Evolutionary conservation across 1,140 invertebrate species (phyloP).

Genomic region (Cotesia chilonis): DNA sequence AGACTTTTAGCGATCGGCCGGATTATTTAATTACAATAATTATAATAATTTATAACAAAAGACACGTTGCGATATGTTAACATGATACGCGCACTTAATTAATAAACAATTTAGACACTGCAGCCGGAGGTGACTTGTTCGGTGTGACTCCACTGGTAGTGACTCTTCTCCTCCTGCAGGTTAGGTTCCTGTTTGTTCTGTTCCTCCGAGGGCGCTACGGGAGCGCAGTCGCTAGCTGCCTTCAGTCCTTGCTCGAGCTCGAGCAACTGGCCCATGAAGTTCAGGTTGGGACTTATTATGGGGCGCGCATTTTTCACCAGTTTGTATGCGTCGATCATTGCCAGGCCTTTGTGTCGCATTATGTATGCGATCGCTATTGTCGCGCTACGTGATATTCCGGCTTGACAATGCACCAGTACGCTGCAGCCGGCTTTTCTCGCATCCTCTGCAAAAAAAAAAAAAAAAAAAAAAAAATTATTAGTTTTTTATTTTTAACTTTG

Average conservation of each 20-base stretch:
- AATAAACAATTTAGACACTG: conserved; percentile 60
- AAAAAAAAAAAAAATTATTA: background rate
- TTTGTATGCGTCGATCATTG: conserved; percentile 90
- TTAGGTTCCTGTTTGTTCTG: background rate
- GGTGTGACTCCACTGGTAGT: conserved; percentile 67
- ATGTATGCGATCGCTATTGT: conserved; percentile 95
- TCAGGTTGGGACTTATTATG: conserved; percentile 96
- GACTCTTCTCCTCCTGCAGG: conserved; percentile 57
- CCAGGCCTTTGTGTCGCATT: conserved; percentile 86
- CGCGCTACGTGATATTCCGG: conserved; percentile 92
- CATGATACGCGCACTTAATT: conserved; percentile 20
- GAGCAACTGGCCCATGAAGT: conserved; percentile 95
- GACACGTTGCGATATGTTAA: conserved; percentile 4
- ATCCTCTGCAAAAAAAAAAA: conserved; percentile 78
- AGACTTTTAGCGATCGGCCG: background rate
- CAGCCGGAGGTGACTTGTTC: conserved; percentile 68
- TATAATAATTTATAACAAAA: conserved; percentile 17
- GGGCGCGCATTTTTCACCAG: conserved; percentile 85
- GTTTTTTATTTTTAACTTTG: background rate
- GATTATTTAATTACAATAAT: background rate
- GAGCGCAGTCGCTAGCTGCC: conserved; percentile 55
- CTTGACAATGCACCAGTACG: conserved; percentile 94
- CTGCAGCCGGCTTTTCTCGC: conserved; percentile 79
- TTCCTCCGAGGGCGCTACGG: too few species aligned
- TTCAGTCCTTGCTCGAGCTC: conserved; percentile 82